Evolutionary conservation across 2,888 invertebrate genomes (phyloP), one percentile per base, ranked within the genome.

Genomic region (Syrphus vitripennis): DNA sequence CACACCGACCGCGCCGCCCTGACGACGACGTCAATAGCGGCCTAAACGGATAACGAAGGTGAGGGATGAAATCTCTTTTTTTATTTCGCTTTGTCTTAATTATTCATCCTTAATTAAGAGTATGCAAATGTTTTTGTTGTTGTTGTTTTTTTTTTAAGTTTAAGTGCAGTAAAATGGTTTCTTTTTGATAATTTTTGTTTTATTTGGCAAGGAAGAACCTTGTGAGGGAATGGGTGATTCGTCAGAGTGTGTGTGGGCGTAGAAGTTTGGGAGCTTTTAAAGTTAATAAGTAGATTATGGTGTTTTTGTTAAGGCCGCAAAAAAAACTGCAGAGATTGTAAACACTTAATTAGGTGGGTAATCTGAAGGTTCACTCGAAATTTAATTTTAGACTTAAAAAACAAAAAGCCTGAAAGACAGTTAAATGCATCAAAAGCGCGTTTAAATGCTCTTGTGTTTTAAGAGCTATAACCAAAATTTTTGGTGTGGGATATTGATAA

Each of bases 61-160:
- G 34, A 45, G n/a, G 29, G 57, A 19, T 59, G 37, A 34, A 34
- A 12, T 59, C 40, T 26, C 24, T 21, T 45, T 55, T 55, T 79
- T 65, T 57, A 21, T 42, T 31, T 16, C 14, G 40, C 77, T 77
- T 50, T 72, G 34, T 61, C 61, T 83, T 77, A 83, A 77, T 83
- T 83, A 83, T 77, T 83, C 82, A 72, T 77, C 72, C 77, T 72
- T 72, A 83, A 77, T 83, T 83, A 83, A 67, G 71, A 72, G 77
- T 67, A 67, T 83, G 82, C 67, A 77, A 77, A 83, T 72, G 59
- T 29, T 42, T n/a, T 29, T 48, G 48, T 48, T 48, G 26, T 63
- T 42, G 9, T 29, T 26, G n/a, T 37, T 61, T 78, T 63, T 65
- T 24, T 59, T 55, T 50, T n/a, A n/a, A 59, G 40, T 31, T 80